A percentile compares a stretch with the other conserved stretches of the same genome.
phyloP scores from a whole-genome alignment of 2,797 vertebrate species.

The Pelochelys cantorii region DNA sequence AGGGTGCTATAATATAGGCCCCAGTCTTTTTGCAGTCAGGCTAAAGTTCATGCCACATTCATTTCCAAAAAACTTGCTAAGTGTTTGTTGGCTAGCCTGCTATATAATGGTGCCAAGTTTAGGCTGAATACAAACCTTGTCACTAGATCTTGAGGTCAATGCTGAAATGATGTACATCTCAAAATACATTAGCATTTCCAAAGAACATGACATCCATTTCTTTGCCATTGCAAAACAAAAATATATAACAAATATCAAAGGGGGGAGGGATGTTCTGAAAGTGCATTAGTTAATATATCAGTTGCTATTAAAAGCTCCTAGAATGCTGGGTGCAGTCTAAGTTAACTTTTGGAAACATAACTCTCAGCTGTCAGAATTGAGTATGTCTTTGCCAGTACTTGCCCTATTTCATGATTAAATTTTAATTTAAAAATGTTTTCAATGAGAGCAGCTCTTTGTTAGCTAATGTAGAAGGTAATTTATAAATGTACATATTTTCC shows the following conservation, averaged over 20 bases:
- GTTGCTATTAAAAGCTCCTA: constrained; percentile 31
- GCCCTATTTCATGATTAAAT: constrained; percentile 46
- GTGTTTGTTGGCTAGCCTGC: not conserved
- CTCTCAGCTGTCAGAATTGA: constrained; percentile 51
- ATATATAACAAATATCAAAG: not conserved
- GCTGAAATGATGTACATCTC: not conserved
- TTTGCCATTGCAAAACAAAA: not conserved
- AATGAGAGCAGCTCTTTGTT: constrained; percentile 7
- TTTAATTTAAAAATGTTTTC: constrained; percentile 59
- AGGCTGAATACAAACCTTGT: not conserved
- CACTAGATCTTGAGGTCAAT: not conserved
- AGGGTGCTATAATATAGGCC: not conserved
- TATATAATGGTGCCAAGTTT: not conserved
- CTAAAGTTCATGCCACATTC: not conserved
- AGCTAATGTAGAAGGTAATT: not conserved
- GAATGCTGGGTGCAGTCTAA: constrained; percentile 35
- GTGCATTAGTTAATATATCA: constrained; percentile 14
- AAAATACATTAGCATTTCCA: constrained; percentile 15
- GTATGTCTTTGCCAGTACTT: constrained; percentile 50
- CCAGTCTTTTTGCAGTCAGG: not conserved
- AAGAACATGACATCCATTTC: not conserved
- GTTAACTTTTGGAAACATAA: constrained; percentile 62
- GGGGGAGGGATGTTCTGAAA: not conserved
- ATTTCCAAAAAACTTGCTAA: not conserved
- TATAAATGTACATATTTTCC: constrained; percentile 22